Conservation (phyloP, 2,888 invertebrate species). For the Agrochola macilenta region DNA sequence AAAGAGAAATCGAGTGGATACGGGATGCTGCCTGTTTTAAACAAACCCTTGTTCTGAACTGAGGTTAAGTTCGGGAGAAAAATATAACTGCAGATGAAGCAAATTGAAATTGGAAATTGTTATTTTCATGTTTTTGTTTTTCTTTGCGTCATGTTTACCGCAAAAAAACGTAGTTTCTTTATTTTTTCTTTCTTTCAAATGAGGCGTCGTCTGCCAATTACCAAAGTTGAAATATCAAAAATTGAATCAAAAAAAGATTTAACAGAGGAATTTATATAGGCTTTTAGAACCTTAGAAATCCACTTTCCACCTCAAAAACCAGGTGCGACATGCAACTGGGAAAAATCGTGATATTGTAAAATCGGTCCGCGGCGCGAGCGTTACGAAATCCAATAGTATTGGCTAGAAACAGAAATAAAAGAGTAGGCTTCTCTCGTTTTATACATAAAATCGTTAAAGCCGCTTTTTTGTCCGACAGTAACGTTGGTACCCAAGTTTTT, state of each 20-base stretch:
- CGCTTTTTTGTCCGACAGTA: slow-evolving; percentile 62
- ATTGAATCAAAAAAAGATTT: slow-evolving; percentile 30
- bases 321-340: slow-evolving; percentile 64
- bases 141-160: too few species aligned
- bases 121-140: too few species aligned
- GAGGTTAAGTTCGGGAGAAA: background rate
- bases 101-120: background rate
- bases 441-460: slow-evolving; percentile 68
- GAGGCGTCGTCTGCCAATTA: background rate
- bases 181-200: too few species aligned
- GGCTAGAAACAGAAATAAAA: slow-evolving; percentile 70
- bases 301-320: slow-evolving; percentile 66
- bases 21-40: slow-evolving; percentile 7
- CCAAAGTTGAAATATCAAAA: slow-evolving; percentile 6
- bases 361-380: slow-evolving; percentile 64
- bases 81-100: background rate
- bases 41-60: background rate
- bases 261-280: slow-evolving; percentile 12
- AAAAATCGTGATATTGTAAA: slow-evolving; percentile 72
- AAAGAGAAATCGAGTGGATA: slow-evolving; percentile 6
- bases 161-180: too few species aligned
- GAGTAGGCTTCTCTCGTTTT: slow-evolving; percentile 64
- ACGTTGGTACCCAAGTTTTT: slow-evolving; percentile 62
- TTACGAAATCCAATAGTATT: slow-evolving; percentile 74
- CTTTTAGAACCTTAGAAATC: slow-evolving; percentile 64